phyloP scores from a whole-genome alignment of 1,140 invertebrate genomes.

The Pogonomyrmex californicus region DNA sequence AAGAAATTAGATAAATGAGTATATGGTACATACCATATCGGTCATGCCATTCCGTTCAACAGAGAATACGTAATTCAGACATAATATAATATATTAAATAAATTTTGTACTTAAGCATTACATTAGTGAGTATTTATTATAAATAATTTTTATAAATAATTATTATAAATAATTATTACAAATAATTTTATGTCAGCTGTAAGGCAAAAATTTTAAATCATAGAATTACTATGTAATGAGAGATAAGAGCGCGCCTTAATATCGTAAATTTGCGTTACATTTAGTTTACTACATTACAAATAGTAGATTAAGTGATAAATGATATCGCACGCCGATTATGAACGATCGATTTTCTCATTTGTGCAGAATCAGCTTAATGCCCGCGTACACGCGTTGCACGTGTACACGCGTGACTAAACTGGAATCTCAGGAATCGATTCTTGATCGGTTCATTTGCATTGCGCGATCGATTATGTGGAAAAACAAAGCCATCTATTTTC shows the following conservation, averaged over 20 bases:
- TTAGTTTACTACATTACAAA: neutral
- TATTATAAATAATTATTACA: neutral
- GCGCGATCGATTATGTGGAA: slow-evolving; percentile 33
- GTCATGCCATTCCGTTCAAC: too few relatives aligned
- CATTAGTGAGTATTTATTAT: neutral
- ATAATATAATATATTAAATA: neutral
- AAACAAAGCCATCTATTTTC: slow-evolving; percentile 11
- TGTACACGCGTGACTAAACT: slow-evolving; percentile 54
- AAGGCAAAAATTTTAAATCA: neutral
- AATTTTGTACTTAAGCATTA: neutral
- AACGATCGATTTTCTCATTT: slow-evolving; percentile 48
- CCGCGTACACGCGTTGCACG: neutral
- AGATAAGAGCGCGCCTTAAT: neutral
- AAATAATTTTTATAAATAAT: neutral
- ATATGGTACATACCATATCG: too few relatives aligned
- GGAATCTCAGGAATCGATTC: slow-evolving; percentile 61
- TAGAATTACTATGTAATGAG: neutral
- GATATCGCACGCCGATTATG: neutral
- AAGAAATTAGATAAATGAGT: neutral
- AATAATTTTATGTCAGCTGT: neutral
- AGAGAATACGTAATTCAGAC: too few relatives aligned
- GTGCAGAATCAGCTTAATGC: neutral
- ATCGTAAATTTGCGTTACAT: slow-evolving; percentile 24
- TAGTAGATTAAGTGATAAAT: slow-evolving; percentile 20
- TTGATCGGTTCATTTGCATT: slow-evolving; percentile 52